Evolutionary conservation across 1,140 invertebrate species (phyloP), one percentile per base, ranked within the genome.

Genomic region (Dinothrombium tinctorium): DNA sequence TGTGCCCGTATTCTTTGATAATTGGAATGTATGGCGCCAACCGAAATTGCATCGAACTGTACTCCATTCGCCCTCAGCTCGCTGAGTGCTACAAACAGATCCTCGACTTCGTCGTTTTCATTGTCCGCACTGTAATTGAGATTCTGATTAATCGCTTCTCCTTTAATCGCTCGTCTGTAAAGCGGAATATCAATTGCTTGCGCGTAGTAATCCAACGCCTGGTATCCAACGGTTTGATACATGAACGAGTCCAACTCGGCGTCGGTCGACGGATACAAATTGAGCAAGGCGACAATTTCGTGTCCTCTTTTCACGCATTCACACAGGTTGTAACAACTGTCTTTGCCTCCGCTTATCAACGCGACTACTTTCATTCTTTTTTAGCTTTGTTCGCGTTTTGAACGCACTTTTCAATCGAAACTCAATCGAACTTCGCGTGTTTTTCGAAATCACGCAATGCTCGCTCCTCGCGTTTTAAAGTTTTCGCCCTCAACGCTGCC

Each of bases 251-350:
- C 90, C 47, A 96, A 58, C 59, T 98, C 92, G 68, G 84, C 79
- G 81, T 49, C 7, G 29, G 24, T 29, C 3, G 21, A 21, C 44
- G 92, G 92, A 63, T 73, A 69, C 49, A 99, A 69, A 68, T 98
- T 98, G 39, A 86, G 90, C 51, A 99, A 61, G 26, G 87, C 90
- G 20, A 95, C 82, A 53, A 98, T 81, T 53, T 86, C 71, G 63
- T 98, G 92, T 23, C 89, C 89, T 56, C 84, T 78, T 51, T 75
- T 74, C 50, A 92, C 72, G 64, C 89, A 96, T 63, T 94, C 79
- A 74, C 92, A 77, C 75, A 98, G 83, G 59, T 92, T 96, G 62
- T 80, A 99, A 62, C 80, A 90, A 63, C 89, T 96, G 63, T 99
- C 92, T 63, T 99, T 99, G 44, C 92, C 92, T 52, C 92, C 92